Evolutionary conservation across 2,113 vertebrate genomes (phyloP), one percentile per base, ranked within the genome.

Genomic region (Sapayoa aenigma): DNA sequence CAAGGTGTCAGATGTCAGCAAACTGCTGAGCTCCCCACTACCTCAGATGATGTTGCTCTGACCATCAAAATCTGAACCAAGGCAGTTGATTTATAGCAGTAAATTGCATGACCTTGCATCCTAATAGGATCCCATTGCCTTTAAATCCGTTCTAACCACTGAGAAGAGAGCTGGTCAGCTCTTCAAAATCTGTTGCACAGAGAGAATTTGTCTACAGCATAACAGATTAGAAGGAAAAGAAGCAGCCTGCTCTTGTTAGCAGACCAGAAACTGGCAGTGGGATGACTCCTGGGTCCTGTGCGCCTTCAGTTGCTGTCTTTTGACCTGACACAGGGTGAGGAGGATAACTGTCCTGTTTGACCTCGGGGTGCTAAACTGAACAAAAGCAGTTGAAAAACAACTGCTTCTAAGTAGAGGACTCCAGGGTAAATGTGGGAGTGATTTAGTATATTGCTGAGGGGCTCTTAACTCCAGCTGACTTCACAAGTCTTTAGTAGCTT

Each of bases 401-500:
- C 91, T 96, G 93, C 72, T 82, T 94, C 75, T 67, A 73, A 95
- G 87, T 28, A 87, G 42, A 60, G 27, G 37, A 78, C 77, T 92
- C 24, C 5, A 14, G 78, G 71, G 58, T 35, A 31, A 91, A 67
- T 3, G 3, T 28, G 39, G 82, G 63, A 81, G 82, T 81, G 83
- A 92, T 95, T 94, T 93, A 87, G 60, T 90, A 9, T 49, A 53
- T 81, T 79, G 88, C 95, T 94, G 53, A 78, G 80, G 90, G 96
- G 79, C 79, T 93, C 65, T 88, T 84, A 85, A 82, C 90, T 93
- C 83, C 53, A 90, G 83, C 76, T 96, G 90, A 86, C 80, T 96
- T 95, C 80, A 86, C 79, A 84, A 93, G 85, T 90, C 88, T 95
- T 85, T 37, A 41, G 53, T 88, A 84, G 86, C 78, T 78, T 81